These are phyloP conservation scores for Trogon surrucura DNA, from an alignment of 2,113 vertebrate genomes.

Conservation along the genomic window DNA sequence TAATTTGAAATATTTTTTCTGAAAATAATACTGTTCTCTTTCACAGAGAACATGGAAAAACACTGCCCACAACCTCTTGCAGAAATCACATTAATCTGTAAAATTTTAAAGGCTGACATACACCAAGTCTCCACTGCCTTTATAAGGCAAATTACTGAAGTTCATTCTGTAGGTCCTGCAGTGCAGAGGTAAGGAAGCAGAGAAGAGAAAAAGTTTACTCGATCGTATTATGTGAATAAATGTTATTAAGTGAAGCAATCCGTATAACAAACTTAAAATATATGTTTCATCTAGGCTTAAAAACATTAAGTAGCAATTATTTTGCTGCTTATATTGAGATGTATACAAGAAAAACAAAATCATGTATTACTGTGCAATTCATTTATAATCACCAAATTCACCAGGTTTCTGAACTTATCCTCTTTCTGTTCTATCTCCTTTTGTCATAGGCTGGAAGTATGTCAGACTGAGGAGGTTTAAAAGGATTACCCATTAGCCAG, in stretches of 20 bases:
- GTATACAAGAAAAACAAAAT: neutral
- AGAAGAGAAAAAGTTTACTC: neutral
- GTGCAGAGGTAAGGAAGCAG: neutral
- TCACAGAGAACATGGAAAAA: neutral
- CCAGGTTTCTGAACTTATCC: neutral
- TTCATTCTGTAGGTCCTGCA: neutral
- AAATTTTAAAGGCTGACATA: neutral
- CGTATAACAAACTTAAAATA: neutral
- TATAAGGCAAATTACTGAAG: neutral
- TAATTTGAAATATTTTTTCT: neutral
- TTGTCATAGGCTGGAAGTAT: neutral
- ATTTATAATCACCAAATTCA: neutral
- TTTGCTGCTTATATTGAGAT: neutral
- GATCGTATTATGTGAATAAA: neutral
- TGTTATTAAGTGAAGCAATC: neutral
- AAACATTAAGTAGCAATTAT: neutral
- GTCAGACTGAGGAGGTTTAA: neutral
- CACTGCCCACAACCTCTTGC: neutral
- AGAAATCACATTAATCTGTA: neutral
- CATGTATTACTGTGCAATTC: rapidly evolving
- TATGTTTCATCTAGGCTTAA: neutral
- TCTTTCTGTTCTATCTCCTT: neutral
- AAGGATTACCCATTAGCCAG: neutral
- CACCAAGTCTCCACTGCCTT: neutral
- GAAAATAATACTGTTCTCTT: neutral